Conservation (phyloP, 2,888 invertebrate species). For the Cephalotes varians region DNA sequence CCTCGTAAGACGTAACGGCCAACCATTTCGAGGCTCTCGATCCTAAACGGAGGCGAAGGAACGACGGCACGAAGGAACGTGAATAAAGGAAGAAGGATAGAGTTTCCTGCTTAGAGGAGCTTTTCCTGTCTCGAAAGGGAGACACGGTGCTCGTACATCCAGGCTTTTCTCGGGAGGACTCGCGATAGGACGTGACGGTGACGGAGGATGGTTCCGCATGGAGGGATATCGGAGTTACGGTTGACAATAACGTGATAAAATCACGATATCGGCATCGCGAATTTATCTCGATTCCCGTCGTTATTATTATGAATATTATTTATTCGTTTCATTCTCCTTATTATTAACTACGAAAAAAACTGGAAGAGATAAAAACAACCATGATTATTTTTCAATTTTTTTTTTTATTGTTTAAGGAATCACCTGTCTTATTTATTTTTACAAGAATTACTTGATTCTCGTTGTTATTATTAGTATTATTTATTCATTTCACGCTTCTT, state of each 20-base stretch:
- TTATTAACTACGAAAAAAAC: background rate
- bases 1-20: constrained; percentile 54
- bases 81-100: constrained; percentile 14
- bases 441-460: background rate
- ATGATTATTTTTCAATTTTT: background rate
- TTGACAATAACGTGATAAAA: constrained; percentile 18
- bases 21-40: constrained; percentile 50
- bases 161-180: constrained; percentile 55
- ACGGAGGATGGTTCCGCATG: constrained; percentile 15
- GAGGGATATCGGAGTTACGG: constrained; percentile 16
- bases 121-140: constrained; percentile 50
- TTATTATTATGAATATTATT: background rate
- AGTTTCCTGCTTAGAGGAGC: constrained; percentile 46
- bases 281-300: background rate
- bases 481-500: background rate
- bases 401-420: background rate
- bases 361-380: background rate
- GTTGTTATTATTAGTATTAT: background rate
- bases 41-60: constrained; percentile 49
- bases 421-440: background rate
- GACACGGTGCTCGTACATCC: constrained; percentile 55
- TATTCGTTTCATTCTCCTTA: background rate
- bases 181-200: constrained; percentile 63
- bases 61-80: constrained; percentile 4
- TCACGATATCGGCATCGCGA: constrained; percentile 14